Evolutionary conservation across 2,113 vertebrate species (phyloP).

Genomic region (Arenaria interpres): DNA sequence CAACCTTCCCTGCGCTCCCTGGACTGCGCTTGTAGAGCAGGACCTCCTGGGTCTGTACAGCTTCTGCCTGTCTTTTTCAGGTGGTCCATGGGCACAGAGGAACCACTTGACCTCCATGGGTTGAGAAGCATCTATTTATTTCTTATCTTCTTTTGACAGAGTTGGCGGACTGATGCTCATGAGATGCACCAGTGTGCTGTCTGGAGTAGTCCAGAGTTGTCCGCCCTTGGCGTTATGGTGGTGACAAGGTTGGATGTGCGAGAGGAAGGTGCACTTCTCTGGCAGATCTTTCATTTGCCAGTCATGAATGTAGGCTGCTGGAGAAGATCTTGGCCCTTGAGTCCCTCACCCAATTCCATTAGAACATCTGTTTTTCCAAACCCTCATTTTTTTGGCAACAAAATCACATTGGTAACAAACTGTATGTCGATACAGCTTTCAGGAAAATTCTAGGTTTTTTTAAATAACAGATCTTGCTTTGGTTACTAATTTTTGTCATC

Average conservation of each 20-base stretch:
- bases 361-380: neutral
- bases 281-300: neutral
- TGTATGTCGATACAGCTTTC: neutral
- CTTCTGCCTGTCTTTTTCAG: neutral
- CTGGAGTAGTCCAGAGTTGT: neutral
- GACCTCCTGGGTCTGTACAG: neutral
- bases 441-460: neutral
- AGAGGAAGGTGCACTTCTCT: neutral
- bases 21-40: neutral
- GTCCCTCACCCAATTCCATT: neutral
- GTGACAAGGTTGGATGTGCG: rapidly evolving
- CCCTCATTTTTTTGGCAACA: neutral
- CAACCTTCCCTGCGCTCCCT: neutral
- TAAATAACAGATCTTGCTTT: neutral
- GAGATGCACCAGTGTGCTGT: neutral
- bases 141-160: neutral
- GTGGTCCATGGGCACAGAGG: neutral
- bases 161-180: neutral
- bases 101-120: neutral
- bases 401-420: rapidly evolving
- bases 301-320: neutral
- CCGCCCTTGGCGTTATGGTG: neutral
- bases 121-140: neutral
- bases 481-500: neutral
- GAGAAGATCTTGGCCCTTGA: neutral